Base-by-base conservation (phyloP, 2,113 vertebrate species). In the Polyodon spathula region DNA sequence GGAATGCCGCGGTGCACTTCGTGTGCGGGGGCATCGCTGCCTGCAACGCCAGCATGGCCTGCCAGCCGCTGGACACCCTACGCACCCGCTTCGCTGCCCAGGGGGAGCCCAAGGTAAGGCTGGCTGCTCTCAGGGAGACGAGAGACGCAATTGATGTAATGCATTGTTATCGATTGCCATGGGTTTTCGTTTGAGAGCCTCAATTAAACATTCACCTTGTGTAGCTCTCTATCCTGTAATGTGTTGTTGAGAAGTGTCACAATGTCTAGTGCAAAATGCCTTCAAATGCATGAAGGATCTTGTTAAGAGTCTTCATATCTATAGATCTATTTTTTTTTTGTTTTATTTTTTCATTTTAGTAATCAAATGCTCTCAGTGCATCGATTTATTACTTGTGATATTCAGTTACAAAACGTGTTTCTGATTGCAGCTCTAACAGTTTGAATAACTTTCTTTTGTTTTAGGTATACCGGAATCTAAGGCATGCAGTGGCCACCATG, bases 41-140 rank as follows among this genome's bases (percentile, higher is more conserved):
- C 42, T 93, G 92, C 65, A 66, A 75, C 0, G 92, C 94, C 62
- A 92, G 93, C 0, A 74, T 92, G 0, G 56, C 89, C 0, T 91
- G 93, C 37, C 96, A 99, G 40, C 96, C 95, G 0, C 76, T 98
- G 55, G 96, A 99, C 68, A 95, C 88, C 0, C 86, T 99, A 12
- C 88, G 96, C 17, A 99, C 96, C 8, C 93, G 96, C 69, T 91
- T 98, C 2, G 95, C 94, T 48, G 92, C 96, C 51, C 96, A 99
- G 80, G 96, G 94, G 0, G 93, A 99, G 75, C 94, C 95, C 17
- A 96, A 89, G 91, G 95, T 99, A 69, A 64, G 60, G 17, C 1
- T 6, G 0, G 0, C 8, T 6, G 38, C 15, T 50, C 2, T 6
- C 14, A 10, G 7, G 12, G 48, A n/a, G 48, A 27, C 27, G 27